A percentile compares a stretch with the other conserved stretches of the same genome.
Conservation (phyloP, 2,888 invertebrate species). For the Balanococcus diminutus region DNA sequence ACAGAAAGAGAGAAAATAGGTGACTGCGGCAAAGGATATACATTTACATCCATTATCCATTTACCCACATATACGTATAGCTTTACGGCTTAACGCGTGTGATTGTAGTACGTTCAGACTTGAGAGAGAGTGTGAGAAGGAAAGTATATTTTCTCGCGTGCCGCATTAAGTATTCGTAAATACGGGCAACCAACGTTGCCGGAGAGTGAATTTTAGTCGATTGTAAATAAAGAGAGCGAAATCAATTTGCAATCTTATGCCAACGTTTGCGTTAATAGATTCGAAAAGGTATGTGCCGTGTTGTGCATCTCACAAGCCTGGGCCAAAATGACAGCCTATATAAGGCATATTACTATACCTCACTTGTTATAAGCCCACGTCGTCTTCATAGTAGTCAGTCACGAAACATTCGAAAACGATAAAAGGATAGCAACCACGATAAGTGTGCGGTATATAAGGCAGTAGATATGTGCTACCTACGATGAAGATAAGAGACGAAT, state of each 20-base stretch:
- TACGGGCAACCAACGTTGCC: background rate
- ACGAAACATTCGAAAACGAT: background rate
- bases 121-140: background rate
- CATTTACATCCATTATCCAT: constrained; percentile 40
- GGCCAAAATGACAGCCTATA: background rate
- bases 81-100: constrained; percentile 26
- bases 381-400: background rate
- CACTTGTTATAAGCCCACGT: background rate
- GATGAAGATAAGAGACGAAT: background rate
- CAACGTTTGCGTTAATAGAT: background rate
- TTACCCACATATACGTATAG: background rate
- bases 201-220: background rate
- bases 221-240: constrained; percentile 26
- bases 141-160: background rate
- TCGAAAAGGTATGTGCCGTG: background rate
- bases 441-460: background rate
- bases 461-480: background rate
- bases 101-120: background rate
- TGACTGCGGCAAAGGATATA: constrained; percentile 28
- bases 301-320: background rate
- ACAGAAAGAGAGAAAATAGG: background rate
- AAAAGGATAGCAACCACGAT: background rate
- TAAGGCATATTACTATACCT: background rate
- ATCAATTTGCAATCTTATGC: constrained; percentile 36
- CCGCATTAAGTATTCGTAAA: constrained; percentile 6